A percentile compares a stretch with the other conserved stretches of the same genome.
phyloP scores from a whole-genome alignment of 2,888 invertebrate genomes.

The Sminthurides aquaticus region DNA sequence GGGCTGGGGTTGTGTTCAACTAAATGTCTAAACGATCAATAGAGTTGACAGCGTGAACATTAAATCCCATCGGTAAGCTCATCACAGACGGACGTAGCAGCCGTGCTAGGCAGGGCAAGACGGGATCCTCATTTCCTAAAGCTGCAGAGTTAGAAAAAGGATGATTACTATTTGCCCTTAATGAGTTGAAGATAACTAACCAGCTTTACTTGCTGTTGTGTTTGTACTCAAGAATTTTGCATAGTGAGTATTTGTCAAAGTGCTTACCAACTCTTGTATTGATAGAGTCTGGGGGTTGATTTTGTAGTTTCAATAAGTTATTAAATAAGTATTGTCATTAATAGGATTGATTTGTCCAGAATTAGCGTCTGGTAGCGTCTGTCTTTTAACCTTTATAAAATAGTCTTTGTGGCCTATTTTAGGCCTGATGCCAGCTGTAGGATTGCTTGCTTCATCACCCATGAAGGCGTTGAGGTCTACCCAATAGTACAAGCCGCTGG shows the following conservation, averaged over 20 bases:
- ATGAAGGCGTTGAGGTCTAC: slow-evolving; percentile 37
- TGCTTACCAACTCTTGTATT: slow-evolving; percentile 1
- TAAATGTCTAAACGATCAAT: too few species aligned
- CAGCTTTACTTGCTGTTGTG: background rate
- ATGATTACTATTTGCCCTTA: background rate
- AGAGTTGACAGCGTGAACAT: too few species aligned
- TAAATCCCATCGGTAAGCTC: background rate
- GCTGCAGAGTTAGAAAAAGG: too few species aligned
- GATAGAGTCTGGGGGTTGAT: background rate
- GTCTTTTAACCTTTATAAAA: slow-evolving; percentile 29
- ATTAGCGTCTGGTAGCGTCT: slow-evolving; percentile 3
- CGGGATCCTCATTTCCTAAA: too few species aligned
- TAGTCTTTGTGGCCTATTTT: slow-evolving; percentile 36
- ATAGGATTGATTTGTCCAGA: background rate
- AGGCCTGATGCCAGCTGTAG: slow-evolving; percentile 35
- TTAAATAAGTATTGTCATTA: background rate
- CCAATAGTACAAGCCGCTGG: slow-evolving; percentile 40
- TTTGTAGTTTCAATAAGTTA: background rate
- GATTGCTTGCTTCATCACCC: slow-evolving; percentile 27
- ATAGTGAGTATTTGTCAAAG: background rate
- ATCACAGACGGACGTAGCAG: too few species aligned
- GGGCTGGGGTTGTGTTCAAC: too few species aligned
- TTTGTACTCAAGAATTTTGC: background rate
- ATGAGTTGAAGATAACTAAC: background rate
- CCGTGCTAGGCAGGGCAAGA: too few species aligned